Base-by-base conservation (phyloP, 2,113 vertebrate species). In the Pavo muticus region DNA sequence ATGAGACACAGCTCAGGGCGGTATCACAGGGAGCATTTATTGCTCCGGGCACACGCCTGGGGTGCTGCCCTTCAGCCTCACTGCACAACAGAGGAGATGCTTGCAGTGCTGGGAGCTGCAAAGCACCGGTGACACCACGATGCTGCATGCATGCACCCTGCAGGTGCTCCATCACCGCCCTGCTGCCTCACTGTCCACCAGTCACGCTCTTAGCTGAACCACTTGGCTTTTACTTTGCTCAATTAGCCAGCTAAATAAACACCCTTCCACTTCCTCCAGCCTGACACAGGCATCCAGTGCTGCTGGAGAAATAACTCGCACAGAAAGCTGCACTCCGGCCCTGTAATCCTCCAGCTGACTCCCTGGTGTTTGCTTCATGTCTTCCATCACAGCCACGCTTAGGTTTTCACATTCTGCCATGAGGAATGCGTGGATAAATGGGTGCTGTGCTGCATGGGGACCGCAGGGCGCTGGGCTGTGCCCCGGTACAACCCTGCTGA, bases 141-240 rank as follows among this genome's bases (percentile, higher is more conserved):
- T 18, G 32, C 27, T 24, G 32, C 61, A 57, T 12, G 5, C 0
- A 32, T 0, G 0, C 0, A 2, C 8, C 78, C 77, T 64, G 12
- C 37, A n/a, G 67, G 67, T 74, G 4, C 21, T 40, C 16, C 54
- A 48, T 72, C 17, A 61, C 24, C 61, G 47, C 52, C 24, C 44
- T 2, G 1, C 47, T 82, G 30, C 20, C 65, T 69, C 1, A 0
- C 44, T 50, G 9, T 42, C 72, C 27, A 47, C 29, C 50, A 59
- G 52, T 47, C 70, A 14, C 0, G 0, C n/a, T n/a, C 44, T 45
- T 61, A 25, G 29, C 9, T 14, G 20, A 65, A 32, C 45, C 40
- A 20, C 9, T 14, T 76, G 59, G 23, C 21, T 79, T 48, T 83
- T 32, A 19, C 16, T 60, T 56, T 17, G 24, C 35, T 65, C 68